Percentiles rank a stretch among this genome's conserved stretches.
Evolutionary conservation across 2,113 vertebrate species (phyloP).

Genomic region (Strix uralensis): DNA sequence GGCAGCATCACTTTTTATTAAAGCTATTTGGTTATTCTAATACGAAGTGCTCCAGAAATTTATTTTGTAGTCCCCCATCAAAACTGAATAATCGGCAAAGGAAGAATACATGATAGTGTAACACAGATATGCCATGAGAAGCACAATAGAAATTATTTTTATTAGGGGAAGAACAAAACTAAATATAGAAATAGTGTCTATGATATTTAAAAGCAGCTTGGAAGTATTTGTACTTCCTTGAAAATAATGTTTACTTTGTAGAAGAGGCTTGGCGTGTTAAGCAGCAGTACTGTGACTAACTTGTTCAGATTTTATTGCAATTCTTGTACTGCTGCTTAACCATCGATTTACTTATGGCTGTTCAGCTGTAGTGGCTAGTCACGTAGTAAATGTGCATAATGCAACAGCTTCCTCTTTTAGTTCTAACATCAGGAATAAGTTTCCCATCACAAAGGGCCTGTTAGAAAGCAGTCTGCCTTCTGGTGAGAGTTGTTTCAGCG

Average conservation of each 20-base stretch:
- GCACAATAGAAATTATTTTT: slow-evolving; percentile 52
- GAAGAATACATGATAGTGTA: slow-evolving; percentile 14
- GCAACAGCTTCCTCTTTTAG: background rate
- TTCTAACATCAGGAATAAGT: background rate
- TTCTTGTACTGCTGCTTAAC: background rate
- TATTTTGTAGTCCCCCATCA: slow-evolving; percentile 1
- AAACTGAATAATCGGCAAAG: background rate
- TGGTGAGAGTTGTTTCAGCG: background rate
- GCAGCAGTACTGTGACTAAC: background rate
- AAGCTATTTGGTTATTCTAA: slow-evolving; percentile 43
- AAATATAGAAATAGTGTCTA: background rate
- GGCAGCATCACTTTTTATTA: slow-evolving; percentile 63
- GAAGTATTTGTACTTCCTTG: slow-evolving; percentile 5
- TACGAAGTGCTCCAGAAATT: slow-evolving; percentile 11
- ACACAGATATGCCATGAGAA: slow-evolving; percentile 28
- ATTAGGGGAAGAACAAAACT: background rate
- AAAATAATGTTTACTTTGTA: background rate
- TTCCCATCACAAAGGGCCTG: background rate
- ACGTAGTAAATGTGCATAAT: accelerated
- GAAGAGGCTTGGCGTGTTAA: background rate
- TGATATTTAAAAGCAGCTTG: background rate
- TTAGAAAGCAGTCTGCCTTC: background rate
- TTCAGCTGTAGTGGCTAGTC: background rate
- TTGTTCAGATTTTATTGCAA: background rate
- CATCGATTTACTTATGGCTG: background rate